phyloP scores from a whole-genome alignment of 2,113 vertebrate genomes.

The Psilopogon haemacephalus region DNA sequence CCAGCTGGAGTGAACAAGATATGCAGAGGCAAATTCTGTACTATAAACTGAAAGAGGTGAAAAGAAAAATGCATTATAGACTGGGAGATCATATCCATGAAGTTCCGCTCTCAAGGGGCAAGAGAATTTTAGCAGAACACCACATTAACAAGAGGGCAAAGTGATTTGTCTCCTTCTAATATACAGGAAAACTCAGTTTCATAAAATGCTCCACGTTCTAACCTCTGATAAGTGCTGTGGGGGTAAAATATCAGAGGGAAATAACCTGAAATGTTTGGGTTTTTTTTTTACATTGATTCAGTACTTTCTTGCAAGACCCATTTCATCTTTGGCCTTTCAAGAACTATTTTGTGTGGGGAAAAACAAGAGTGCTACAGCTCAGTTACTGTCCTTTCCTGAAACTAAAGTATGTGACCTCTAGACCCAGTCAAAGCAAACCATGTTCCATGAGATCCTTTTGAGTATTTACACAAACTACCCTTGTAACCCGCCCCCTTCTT shows the following conservation, averaged over 20 bases:
- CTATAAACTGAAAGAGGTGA: not conserved
- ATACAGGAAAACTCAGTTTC: not conserved
- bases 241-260: not conserved
- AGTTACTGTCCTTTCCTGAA: not conserved
- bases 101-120: not conserved
- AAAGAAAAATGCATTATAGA: not conserved
- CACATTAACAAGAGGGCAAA: not conserved
- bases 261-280: not conserved
- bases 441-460: not conserved
- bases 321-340: not conserved
- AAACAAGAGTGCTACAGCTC: not conserved
- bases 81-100: not conserved
- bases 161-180: not conserved
- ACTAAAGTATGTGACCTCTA: not conserved
- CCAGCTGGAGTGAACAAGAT: not conserved
- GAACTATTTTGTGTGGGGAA: not conserved
- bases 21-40: not conserved
- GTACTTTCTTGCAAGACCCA: not conserved
- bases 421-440: not conserved
- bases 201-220: not conserved
- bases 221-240: not conserved
- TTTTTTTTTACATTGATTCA: not conserved
- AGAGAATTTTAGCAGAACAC: not conserved
- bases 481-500: not conserved
- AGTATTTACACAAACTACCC: constrained; percentile 22